Conservation (phyloP, 1,140 invertebrate species). For the Papilio dardanus region DNA sequence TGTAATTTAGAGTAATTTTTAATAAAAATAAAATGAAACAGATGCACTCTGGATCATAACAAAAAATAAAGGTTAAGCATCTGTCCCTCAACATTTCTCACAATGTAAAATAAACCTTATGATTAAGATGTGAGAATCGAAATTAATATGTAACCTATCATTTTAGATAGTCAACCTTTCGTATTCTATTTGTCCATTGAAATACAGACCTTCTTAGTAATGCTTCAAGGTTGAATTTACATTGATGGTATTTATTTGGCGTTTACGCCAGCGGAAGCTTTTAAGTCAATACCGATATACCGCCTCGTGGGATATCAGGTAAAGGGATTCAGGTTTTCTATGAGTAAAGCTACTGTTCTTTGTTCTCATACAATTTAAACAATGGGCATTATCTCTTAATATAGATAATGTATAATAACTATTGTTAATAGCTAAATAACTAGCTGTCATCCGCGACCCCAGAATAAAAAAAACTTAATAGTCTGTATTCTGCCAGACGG, state of each 20-base stretch:
- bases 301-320: conserved; percentile 28
- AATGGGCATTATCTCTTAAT: not conserved
- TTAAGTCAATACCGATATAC: conserved; percentile 9
- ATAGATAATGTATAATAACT: too few relatives aligned
- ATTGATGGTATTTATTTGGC: not conserved
- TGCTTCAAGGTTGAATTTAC: not conserved
- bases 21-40: conserved; percentile 50
- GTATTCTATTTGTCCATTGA: conserved; percentile 32
- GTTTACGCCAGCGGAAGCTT: conserved; percentile 32
- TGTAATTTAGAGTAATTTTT: conserved; percentile 24
- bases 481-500: too few relatives aligned
- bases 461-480: too few relatives aligned
- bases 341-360: conserved; percentile 27
- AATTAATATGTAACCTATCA: conserved; percentile 1
- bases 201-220: not conserved
- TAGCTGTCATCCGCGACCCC: too few relatives aligned
- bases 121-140: conserved; percentile 5
- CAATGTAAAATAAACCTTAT: conserved; percentile 41
- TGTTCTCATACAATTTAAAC: not conserved
- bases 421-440: too few relatives aligned
- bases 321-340: conserved; percentile 33
- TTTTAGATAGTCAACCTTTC: conserved; percentile 39
- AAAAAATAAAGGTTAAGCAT: conserved; percentile 54
- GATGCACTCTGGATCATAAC: conserved; percentile 48
- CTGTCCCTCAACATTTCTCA: conserved; percentile 45